Conservation (phyloP, 1,140 invertebrate genomes). For the Ceratosolen solmsi region DNA sequence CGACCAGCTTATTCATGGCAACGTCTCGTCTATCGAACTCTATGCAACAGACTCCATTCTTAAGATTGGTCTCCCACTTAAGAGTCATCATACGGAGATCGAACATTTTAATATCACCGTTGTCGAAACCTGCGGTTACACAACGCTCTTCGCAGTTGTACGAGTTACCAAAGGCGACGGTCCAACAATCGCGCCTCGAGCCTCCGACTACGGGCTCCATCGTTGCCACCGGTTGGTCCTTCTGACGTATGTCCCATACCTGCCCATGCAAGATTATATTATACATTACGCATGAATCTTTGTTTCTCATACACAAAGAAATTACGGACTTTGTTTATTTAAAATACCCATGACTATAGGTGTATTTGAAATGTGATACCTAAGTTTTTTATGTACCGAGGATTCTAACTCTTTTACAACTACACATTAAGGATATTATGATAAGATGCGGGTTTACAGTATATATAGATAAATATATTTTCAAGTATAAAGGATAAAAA, state of each 20-base stretch:
- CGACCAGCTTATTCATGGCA: slow-evolving; percentile 95
- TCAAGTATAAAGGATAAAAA: no score
- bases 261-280: background rate
- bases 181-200: slow-evolving; percentile 86
- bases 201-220: slow-evolving; percentile 85
- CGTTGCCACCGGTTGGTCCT: slow-evolving; percentile 88
- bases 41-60: slow-evolving; percentile 92
- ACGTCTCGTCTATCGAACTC: slow-evolving; percentile 97
- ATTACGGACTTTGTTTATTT: no score
- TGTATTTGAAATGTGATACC: no score
- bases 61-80: slow-evolving; percentile 93
- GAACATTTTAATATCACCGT: slow-evolving; percentile 96
- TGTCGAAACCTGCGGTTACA: slow-evolving; percentile 94
- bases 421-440: no score
- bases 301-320: no score
- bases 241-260: slow-evolving; percentile 95
- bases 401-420: no score
- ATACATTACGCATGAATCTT: background rate
- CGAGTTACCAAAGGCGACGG: slow-evolving; percentile 90
- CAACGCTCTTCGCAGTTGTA: slow-evolving; percentile 89
- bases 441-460: no score
- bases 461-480: no score
- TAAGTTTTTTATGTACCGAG: no score
- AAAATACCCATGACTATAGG: no score
- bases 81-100: slow-evolving; percentile 90